Evolutionary conservation across 2,113 vertebrate species (phyloP), one percentile per base, ranked within the genome.

Genomic region (Corydoras maculifer): DNA sequence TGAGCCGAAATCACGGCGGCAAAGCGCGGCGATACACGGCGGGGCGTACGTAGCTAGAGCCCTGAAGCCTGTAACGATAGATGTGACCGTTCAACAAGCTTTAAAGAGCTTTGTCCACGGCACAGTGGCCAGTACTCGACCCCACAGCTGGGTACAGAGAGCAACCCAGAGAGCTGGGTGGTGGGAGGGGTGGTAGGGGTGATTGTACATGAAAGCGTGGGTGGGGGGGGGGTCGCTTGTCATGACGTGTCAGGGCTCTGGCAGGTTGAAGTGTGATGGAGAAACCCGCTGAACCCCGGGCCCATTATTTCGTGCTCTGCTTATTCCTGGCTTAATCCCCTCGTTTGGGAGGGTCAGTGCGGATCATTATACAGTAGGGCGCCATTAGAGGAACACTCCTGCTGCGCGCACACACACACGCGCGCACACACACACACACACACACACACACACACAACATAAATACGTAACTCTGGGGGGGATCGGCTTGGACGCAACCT

Each of bases 331-430:
- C 81, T 82, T 88, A 89, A 90, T 88, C 86, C 82, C 81, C 81
- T 87, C 87, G 86, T 87, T 88, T 88, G 79, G 80, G 81, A 87
- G 87, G 35, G 86, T 86, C 84, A 86, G 84, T 76, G 79, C 75
- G 79, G 81, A 87, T 88, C 85, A 89, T 89, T 89, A 84, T 82
- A 79, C 82, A 84, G 83, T 82, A 80, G 83, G 81, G 76, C 78
- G 82, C 83, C 84, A 84, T 88, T 87, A 85, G 35, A 43, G 35
- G 35, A 43, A 43, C 35, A 4, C 35, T 43, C 7, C 7, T 43
- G 35, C 35, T 43, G 35, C 35, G 18, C 18, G 18, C 18, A 25
- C 18, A 25, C 18, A 25, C 18, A 25, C 18, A 25, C 18, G 2
- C 18, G 2, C 18, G 2, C 18, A 2, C 18, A 25, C 18, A 25